A percentile compares a stretch with the other conserved stretches of the same genome.
These are phyloP conservation scores for Hyaena hyaena DNA, from an alignment of 2,113 vertebrate genomes.

Conservation along the genomic window DNA sequence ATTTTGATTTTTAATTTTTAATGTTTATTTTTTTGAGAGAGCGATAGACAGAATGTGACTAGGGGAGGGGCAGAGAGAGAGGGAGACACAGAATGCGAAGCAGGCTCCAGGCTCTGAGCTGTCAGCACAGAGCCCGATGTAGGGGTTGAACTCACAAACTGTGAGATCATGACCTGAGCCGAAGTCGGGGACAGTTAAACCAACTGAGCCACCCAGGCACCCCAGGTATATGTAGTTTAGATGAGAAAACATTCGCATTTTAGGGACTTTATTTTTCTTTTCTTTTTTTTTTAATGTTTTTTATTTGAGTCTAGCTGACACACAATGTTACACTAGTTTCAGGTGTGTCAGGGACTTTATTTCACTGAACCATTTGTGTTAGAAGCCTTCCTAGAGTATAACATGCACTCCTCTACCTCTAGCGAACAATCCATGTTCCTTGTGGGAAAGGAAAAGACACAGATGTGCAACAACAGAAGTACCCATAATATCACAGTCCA, in stretches of 20 bases:
- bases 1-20: no score
- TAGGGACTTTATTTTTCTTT: not conserved
- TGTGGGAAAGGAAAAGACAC: not conserved
- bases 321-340: not conserved
- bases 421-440: not conserved
- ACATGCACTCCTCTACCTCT: not conserved
- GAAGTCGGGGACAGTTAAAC: no score
- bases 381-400: not conserved
- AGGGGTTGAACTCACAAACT: no score
- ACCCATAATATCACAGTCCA: not conserved
- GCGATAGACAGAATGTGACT: no score
- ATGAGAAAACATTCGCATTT: not conserved
- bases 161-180: no score
- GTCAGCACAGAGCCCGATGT: no score
- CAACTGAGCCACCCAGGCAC: no score
- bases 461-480: not conserved
- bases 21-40: no score
- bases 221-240: not conserved
- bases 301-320: not conserved
- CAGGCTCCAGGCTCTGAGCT: no score
- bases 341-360: not conserved
- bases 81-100: no score
- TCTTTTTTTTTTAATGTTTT: not conserved
- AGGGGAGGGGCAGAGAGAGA: no score
- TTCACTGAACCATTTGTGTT: not conserved